Percentiles rank a stretch among this genome's conserved stretches.
These are phyloP conservation scores for Apamea anceps DNA, from an alignment of 2,888 invertebrate genomes.

Conservation along the genomic window DNA sequence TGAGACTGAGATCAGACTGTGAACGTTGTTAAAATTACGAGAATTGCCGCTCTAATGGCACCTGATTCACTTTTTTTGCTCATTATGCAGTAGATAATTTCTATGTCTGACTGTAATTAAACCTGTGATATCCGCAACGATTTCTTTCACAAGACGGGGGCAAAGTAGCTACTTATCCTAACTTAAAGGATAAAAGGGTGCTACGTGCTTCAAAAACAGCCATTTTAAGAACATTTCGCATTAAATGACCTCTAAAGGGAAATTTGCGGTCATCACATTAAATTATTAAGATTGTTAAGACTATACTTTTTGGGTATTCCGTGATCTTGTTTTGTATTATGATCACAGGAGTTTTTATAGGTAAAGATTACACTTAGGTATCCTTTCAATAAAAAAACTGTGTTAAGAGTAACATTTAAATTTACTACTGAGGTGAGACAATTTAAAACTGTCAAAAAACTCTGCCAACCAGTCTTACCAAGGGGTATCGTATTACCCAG, in stretches of 20 bases:
- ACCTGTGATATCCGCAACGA: background rate
- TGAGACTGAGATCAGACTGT: too few relatives aligned
- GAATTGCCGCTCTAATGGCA: too few relatives aligned
- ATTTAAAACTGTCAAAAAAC: background rate
- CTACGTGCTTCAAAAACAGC: slow-evolving; percentile 53
- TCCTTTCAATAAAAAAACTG: background rate
- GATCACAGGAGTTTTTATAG: background rate
- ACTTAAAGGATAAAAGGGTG: slow-evolving; percentile 34
- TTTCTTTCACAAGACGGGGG: background rate
- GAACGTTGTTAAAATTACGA: too few relatives aligned
- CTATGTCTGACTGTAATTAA: background rate
- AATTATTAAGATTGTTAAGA: slow-evolving; percentile 50
- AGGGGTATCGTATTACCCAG: background rate
- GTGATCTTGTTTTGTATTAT: slow-evolving; percentile 20
- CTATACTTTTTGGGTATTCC: slow-evolving; percentile 24
- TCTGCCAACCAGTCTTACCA: background rate
- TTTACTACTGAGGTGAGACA: background rate
- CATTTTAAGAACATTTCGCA: slow-evolving; percentile 35
- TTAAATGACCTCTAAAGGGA: slow-evolving; percentile 35
- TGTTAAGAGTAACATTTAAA: background rate
- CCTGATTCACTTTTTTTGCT: too few relatives aligned
- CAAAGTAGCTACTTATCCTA: slow-evolving; percentile 33
- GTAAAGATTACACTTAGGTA: background rate
- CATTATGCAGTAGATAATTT: too few relatives aligned
- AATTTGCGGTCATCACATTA: slow-evolving; percentile 44